Evolutionary conservation across 2,888 invertebrate genomes (phyloP), one percentile per base, ranked within the genome.

Genomic region (Rutpela maculata): DNA sequence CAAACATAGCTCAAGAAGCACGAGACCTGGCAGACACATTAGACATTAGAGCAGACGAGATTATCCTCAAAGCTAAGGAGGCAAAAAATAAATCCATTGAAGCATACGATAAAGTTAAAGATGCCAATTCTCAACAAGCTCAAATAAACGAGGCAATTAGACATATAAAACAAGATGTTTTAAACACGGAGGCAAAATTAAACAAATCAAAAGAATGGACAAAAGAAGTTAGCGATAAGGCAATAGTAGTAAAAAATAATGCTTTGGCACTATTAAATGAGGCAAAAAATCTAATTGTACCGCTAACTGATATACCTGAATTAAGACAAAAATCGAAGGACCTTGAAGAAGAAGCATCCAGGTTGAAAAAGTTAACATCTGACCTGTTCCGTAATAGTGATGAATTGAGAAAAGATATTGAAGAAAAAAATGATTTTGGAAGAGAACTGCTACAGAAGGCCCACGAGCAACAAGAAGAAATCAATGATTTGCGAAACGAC

Each of bases 1-100:
- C 98, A 0, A 93, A 94, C 17, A 94, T 98, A 73, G 98, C 99
- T 0, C 94, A 96, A 80, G 95, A 98, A 88, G 98, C 99, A 0
- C 93, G 98, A 43, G 91, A 93, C 15, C 89, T 96, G 7, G 97
- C 98, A 0, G 96, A 97, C 83, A 92, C 93, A 89, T 93, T 95
- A 81, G 94, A 94, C 85, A 91, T 93, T 15, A 95, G 96, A 85
- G 96, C 97, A 0, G 93, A 93, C 76, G 93, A 93, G 83, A 95
- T 98, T 81, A 92, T 93, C 79, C 92, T 93, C 57, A 92, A 95
- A 63, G 96, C 97, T 0, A 93, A 95, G 79, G 94, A 95, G 83
- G 97, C 98, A 0, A 93, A 94, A 81, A 96, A 97, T 85, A 95
- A 95, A 1, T 97, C 98, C 0, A 91, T 93, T 7, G 93, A 94